phyloP scores from a whole-genome alignment of 2,797 vertebrate species.

The Hylomyscus alleni region DNA sequence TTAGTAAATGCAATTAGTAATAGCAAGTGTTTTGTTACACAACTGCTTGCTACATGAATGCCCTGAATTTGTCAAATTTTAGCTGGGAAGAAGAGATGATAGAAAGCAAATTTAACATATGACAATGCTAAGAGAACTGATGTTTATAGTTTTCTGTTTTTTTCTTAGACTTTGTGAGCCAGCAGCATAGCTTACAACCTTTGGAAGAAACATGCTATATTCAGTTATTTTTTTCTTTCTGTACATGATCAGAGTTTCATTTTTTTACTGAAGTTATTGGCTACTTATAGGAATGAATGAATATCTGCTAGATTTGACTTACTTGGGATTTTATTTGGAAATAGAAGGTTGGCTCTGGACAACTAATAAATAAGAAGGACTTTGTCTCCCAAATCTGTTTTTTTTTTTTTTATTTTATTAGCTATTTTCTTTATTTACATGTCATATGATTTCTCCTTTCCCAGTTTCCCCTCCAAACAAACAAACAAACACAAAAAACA shows the following conservation, averaged over 20 bases:
- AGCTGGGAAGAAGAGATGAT: not conserved
- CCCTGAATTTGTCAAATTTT: not conserved
- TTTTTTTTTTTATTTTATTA: too few species aligned
- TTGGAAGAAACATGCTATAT: not conserved
- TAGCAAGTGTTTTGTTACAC: not conserved
- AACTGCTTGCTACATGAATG: not conserved
- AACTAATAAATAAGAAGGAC: not conserved
- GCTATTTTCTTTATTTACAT: too few species aligned
- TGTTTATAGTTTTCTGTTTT: not conserved
- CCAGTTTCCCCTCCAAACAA: too few species aligned
- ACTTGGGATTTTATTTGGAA: not conserved
- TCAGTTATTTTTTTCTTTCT: not conserved
- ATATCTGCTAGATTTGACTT: not conserved
- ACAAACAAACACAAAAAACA: too few species aligned
- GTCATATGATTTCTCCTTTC: too few species aligned
- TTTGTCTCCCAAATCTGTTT: not conserved
- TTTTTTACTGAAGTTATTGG: not conserved
- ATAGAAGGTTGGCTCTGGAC: accelerated
- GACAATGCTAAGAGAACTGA: not conserved
- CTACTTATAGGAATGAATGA: not conserved
- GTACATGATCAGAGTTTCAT: not conserved
- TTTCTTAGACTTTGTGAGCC: not conserved
- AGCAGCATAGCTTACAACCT: not conserved
- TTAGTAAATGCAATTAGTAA: not conserved
- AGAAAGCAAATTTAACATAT: constrained; percentile 12